Evolutionary conservation across 2,113 vertebrate species (phyloP).

Genomic region (Halichoeres trimaculatus): DNA sequence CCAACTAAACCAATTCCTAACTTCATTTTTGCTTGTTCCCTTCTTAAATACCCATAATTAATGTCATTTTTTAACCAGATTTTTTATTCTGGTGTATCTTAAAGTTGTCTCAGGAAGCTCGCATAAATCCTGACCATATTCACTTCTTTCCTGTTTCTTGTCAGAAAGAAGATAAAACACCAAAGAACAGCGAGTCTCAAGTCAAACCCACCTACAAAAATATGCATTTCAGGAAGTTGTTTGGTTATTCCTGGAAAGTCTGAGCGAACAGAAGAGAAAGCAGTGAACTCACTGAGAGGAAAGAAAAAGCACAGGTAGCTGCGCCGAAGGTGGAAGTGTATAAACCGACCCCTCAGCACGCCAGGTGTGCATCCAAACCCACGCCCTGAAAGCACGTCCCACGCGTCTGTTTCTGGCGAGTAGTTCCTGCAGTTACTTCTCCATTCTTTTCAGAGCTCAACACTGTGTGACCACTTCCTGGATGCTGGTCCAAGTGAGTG

Average conservation of each 20-base stretch:
- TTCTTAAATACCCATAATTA: no score
- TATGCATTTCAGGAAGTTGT: background rate
- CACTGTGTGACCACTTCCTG: constrained; percentile 48
- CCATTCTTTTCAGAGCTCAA: constrained; percentile 54
- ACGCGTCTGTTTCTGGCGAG: background rate
- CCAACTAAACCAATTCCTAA: no score
- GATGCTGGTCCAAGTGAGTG: constrained; percentile 25
- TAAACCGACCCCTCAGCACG: background rate
- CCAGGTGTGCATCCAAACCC: background rate
- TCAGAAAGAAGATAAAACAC: no score
- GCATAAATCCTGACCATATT: no score
- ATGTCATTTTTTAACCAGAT: no score
- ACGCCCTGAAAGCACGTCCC: background rate
- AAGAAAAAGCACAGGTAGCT: background rate
- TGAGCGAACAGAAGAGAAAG: no score
- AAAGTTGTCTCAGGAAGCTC: no score
- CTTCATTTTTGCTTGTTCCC: no score
- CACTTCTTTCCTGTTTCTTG: no score
- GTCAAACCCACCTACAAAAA: no score
- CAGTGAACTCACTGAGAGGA: background rate
- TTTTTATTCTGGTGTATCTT: no score
- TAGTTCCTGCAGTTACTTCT: constrained; percentile 46
- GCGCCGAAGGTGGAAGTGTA: background rate
- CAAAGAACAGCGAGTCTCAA: no score
- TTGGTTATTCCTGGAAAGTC: background rate